Evolutionary conservation across 2,888 invertebrate species (phyloP), one percentile per base, ranked within the genome.

Genomic region (Eugnorisma glareosa): DNA sequence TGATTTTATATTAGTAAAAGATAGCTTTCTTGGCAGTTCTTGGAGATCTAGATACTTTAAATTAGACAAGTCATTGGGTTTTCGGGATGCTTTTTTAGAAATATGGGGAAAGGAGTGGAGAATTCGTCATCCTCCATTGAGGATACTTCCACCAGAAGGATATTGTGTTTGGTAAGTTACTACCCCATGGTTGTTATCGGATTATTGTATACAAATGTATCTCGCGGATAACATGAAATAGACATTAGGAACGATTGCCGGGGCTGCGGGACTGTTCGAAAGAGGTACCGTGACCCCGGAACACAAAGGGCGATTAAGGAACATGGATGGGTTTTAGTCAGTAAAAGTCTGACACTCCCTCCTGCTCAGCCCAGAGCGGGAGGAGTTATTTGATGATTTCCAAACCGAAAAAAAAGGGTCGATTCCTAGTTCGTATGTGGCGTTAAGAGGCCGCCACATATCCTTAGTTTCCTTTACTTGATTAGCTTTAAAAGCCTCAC

Each of bases 1-100:
- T 74, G 70, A 77, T 85, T 85, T 77, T 48, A 69, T 74, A 57
- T n/a, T 77, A 15, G 59, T 28, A 69, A 40, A 80, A 59, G 45
- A 64, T 67, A 54, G 54, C 70, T 61, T 45, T 31, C 28, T 67
- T 61, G 37, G 15, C 40, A 59, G 67, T 71, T 64, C 5, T 68
- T 64, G 66, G 24, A 15, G 28, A 18, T 61, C 8, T 31, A n/a
- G 35, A 51, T 59, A 54, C 68, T 59, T 82, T 45, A 43, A 76
- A 68, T 83, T 28, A n/a, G 24, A 54, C 54, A 21, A 61, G 43
- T 43, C 66, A 31, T 54, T 67, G 35, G 15, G 43, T 67, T 61
- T 13, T n/a, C 18, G 37, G 4, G 21, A 15, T n/a, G 3, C n/a
- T n/a, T 40, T 24, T n/a, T 13, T n/a, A 1, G 24, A 37, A 1